These are phyloP conservation scores for Dallia pectoralis DNA, from an alignment of 2,797 vertebrate genomes.

Conservation along the genomic window DNA sequence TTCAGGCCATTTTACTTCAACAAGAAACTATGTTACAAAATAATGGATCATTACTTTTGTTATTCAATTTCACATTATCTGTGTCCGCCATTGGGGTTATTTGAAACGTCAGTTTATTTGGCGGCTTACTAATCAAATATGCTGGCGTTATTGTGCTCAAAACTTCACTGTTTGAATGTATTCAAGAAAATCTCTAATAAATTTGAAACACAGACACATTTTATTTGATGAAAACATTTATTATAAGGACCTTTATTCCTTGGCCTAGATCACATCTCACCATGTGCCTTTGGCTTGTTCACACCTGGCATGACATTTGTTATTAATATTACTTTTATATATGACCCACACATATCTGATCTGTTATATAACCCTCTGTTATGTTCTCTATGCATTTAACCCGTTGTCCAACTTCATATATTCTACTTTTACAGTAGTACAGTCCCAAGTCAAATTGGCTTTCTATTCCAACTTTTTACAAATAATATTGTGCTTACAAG, in stretches of 20 bases:
- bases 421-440: background rate
- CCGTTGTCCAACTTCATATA: background rate
- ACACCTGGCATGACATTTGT: slow-evolving; percentile 9
- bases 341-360: background rate
- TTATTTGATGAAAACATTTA: slow-evolving; percentile 75
- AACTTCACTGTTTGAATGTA: background rate
- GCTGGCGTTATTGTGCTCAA: background rate
- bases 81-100: too few relatives aligned
- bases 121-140: too few relatives aligned
- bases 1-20: too few relatives aligned
- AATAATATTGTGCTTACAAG: background rate
- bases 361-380: background rate
- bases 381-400: background rate
- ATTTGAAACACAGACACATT: slow-evolving; percentile 61
- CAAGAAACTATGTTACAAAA: too few relatives aligned
- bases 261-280: slow-evolving; percentile 52
- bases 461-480: background rate
- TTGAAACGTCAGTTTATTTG: too few relatives aligned
- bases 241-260: slow-evolving; percentile 54
- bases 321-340: too few relatives aligned
- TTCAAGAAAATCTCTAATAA: background rate
- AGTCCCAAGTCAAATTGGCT: background rate
- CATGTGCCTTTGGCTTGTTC: slow-evolving; percentile 37
- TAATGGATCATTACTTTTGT: too few relatives aligned
- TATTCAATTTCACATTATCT: too few relatives aligned